These are phyloP conservation scores for Cecropterus lyciades DNA, from an alignment of 1,140 invertebrate genomes.

Conservation along the genomic window DNA sequence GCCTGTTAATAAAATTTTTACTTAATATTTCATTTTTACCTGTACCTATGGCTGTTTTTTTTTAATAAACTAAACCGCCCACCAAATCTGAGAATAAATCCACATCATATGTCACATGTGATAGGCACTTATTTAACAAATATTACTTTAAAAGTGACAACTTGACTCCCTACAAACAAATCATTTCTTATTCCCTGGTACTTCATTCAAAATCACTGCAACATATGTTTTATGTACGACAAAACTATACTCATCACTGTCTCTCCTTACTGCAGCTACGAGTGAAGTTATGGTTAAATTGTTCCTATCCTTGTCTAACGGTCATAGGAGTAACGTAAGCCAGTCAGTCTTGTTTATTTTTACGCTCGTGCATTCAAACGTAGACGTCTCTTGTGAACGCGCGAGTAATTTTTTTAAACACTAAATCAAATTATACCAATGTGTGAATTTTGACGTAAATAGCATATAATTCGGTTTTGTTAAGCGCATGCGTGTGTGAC, in stretches of 20 bases:
- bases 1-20: no score
- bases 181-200: neutral
- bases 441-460: neutral
- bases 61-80: no score
- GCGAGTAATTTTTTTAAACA: slow-evolving; percentile 12
- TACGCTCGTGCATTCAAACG: slow-evolving; percentile 30
- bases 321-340: slow-evolving; percentile 27
- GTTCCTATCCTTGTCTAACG: slow-evolving; percentile 33
- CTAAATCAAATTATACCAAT: neutral
- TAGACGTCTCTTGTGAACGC: slow-evolving; percentile 16
- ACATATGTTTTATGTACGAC: neutral
- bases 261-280: neutral
- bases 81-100: no score
- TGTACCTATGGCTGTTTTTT: no score
- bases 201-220: slow-evolving; percentile 12
- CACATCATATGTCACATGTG: no score
- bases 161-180: neutral
- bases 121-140: neutral
- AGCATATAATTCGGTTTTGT: no score
- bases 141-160: neutral
- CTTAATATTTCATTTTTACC: no score
- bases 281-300: slow-evolving; percentile 10
- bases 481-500: slow-evolving; percentile 40
- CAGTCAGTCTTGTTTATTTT: slow-evolving; percentile 56
- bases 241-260: slow-evolving; percentile 28